Conservation (phyloP, 2,113 vertebrate species). For the Vireo altiloquus region DNA sequence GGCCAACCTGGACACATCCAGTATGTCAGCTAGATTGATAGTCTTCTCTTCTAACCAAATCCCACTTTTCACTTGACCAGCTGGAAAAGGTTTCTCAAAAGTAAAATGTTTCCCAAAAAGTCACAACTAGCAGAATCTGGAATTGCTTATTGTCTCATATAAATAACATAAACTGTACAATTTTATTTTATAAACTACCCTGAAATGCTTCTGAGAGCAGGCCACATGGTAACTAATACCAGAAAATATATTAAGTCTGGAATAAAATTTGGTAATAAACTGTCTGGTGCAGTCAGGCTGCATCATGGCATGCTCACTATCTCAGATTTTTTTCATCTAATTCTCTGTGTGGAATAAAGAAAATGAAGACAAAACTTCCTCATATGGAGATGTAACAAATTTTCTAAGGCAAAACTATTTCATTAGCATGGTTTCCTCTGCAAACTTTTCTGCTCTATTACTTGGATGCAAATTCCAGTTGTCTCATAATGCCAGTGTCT, state of each 20-base stretch:
- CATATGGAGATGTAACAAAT: not conserved
- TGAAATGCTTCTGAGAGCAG: not conserved
- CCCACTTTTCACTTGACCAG: not conserved
- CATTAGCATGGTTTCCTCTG: not conserved
- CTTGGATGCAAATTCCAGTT: not conserved
- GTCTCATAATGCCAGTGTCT: not conserved
- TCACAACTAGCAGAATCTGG: not conserved
- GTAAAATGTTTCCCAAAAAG: not conserved
- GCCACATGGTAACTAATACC: not conserved
- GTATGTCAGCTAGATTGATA: not conserved
- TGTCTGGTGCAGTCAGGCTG: not conserved
- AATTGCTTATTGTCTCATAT: not conserved
- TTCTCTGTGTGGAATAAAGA: not conserved
- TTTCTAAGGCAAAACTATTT: not conserved
- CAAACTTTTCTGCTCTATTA: not conserved
- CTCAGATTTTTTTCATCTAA: not conserved
- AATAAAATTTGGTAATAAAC: not conserved
- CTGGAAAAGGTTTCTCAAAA: not conserved
- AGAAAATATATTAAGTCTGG: not conserved
- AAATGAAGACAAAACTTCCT: not conserved
- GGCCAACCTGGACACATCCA: not conserved
- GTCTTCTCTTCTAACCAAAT: not conserved
- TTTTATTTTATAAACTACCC: not conserved
- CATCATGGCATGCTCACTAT: not conserved
- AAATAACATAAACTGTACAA: not conserved